A percentile compares a stretch with the other conserved stretches of the same genome.
Conservation (phyloP, 2,113 vertebrate species). For the Gnathonemus echidnorhynchus region DNA sequence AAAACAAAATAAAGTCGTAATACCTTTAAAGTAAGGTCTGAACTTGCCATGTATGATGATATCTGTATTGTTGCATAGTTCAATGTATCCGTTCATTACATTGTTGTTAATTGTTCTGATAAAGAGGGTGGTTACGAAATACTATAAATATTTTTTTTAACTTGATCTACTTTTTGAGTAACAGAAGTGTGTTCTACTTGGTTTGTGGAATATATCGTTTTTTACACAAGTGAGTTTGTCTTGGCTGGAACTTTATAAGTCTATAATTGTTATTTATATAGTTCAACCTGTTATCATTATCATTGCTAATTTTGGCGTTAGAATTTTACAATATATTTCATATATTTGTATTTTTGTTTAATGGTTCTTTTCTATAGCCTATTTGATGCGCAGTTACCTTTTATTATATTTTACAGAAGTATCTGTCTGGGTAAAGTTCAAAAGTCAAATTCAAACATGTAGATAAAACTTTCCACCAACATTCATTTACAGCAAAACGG, state of each 20-base stretch:
- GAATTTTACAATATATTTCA: not conserved
- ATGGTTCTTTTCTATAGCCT: not conserved
- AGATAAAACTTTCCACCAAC: not conserved
- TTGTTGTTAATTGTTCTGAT: not conserved
- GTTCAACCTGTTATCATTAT: not conserved
- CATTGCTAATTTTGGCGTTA: not conserved
- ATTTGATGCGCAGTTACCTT: not conserved
- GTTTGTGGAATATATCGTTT: not conserved
- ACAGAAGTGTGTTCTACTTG: not conserved
- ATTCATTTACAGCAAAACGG: not conserved
- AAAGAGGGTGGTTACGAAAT: not conserved
- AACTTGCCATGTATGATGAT: not conserved
- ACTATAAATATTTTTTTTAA: not conserved
- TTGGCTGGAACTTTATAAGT: not conserved
- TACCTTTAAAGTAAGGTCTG: not conserved
- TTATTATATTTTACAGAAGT: not conserved
- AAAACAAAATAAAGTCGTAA: not conserved
- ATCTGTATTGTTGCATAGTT: not conserved
- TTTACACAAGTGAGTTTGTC: not conserved
- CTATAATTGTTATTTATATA: not conserved
- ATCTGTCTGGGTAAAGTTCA: not conserved
- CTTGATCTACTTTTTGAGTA: not conserved
- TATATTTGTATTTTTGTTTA: not conserved
- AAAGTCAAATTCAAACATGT: not conserved
- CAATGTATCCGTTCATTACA: not conserved